phyloP scores from a whole-genome alignment of 2,888 invertebrate genomes.

The Parnassius glacialis region DNA sequence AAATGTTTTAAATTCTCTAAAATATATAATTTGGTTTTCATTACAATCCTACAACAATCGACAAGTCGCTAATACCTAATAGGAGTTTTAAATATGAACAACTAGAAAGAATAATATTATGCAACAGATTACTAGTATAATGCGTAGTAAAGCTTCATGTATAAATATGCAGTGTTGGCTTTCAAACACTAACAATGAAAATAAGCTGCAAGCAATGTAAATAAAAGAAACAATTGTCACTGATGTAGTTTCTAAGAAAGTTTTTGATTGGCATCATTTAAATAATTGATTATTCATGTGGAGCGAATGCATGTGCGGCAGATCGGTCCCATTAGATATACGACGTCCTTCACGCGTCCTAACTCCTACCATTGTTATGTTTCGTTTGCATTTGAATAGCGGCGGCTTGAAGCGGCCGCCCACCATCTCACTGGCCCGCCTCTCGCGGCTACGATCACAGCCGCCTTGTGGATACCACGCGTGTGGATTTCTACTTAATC shows the following conservation, averaged over 20 bases:
- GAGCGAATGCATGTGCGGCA: conserved; percentile 70
- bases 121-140: conserved; percentile 73
- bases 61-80: conserved; percentile 75
- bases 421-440: conserved; percentile 61
- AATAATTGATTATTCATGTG: conserved; percentile 80
- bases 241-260: conserved; percentile 55
- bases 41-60: conserved; percentile 78
- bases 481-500: conserved; percentile 14
- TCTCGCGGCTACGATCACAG: conserved; percentile 51
- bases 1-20: conserved; percentile 77
- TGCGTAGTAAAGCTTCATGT: conserved; percentile 36
- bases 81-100: conserved; percentile 79
- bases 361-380: conserved; percentile 77
- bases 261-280: conserved; percentile 71
- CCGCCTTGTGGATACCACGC: conserved; percentile 32
- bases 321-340: conserved; percentile 74
- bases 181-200: conserved; percentile 41
- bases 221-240: conserved; percentile 48
- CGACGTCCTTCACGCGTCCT: conserved; percentile 80
- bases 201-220: conserved; percentile 35
- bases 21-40: conserved; percentile 80
- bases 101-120: conserved; percentile 78
- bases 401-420: conserved; percentile 64
- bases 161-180: conserved; percentile 60
- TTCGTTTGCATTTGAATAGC: conserved; percentile 75